phyloP scores from a whole-genome alignment of 2,113 vertebrate species.

The Aegypius monachus region DNA sequence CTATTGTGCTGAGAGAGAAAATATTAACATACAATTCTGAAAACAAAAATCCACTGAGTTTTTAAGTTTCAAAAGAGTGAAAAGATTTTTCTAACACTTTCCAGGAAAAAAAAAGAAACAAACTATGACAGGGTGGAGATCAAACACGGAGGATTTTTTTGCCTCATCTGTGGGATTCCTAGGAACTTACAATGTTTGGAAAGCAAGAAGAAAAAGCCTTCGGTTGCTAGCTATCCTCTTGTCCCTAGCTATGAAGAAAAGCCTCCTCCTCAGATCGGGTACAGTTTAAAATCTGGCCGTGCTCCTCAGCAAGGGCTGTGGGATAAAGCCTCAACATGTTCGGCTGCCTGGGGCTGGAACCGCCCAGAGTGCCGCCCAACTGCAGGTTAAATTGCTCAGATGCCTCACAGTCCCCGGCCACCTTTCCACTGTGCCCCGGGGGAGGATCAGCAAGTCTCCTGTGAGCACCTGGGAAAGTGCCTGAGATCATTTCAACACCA shows the following conservation, averaged over 20 bases:
- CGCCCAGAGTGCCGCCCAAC: rapidly evolving
- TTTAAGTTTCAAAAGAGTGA: neutral
- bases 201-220: neutral
- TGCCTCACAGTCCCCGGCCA: neutral
- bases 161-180: neutral
- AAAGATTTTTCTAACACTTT: neutral
- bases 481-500: neutral
- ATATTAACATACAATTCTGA: neutral
- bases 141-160: neutral
- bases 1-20: neutral
- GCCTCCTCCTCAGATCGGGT: neutral
- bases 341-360: neutral
- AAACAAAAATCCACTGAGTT: neutral
- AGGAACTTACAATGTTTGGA: neutral
- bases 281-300: neutral
- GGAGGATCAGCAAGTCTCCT: neutral
- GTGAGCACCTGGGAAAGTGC: neutral
- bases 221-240: neutral
- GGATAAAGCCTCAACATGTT: neutral
- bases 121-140: neutral
- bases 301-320: neutral
- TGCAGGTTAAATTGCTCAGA: neutral
- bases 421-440: rapidly evolving
- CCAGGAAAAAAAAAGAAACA: neutral
- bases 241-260: neutral